phyloP scores from a whole-genome alignment of 2,113 vertebrate species.

The Amia ocellicauda region DNA sequence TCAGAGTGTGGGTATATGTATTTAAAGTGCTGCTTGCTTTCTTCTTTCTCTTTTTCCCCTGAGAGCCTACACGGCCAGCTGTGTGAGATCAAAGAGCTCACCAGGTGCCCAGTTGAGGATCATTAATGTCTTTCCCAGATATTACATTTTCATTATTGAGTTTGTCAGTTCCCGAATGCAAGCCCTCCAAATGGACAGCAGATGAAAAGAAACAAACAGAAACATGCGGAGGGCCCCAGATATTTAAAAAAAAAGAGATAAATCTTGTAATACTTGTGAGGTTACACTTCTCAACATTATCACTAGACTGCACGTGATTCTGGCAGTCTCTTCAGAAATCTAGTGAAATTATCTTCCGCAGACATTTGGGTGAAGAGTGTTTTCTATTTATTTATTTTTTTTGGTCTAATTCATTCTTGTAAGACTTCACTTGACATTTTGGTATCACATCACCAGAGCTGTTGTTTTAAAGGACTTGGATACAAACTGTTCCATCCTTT shows the following conservation, averaged over 20 bases:
- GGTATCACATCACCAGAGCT: not conserved
- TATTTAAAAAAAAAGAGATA: not conserved
- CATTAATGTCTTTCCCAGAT: conserved; percentile 38
- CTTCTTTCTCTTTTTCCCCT: conserved; percentile 16
- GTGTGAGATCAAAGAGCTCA: conserved; percentile 33
- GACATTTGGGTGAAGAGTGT: not conserved
- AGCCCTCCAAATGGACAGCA: conserved; percentile 18
- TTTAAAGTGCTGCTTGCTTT: conserved; percentile 14
- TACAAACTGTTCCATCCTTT: no score
- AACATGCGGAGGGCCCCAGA: not conserved
- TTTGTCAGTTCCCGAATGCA: conserved; percentile 21
- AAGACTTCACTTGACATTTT: not conserved
- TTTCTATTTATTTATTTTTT: no score
- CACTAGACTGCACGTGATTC: not conserved
- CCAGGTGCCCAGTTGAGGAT: conserved; percentile 28
- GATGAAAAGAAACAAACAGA: conserved; percentile 29
- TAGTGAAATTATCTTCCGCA: not conserved
- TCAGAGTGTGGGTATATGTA: conserved; percentile 9
- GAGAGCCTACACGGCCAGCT: conserved; percentile 30
- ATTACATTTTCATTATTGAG: conserved; percentile 25
- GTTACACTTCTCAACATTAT: not conserved
- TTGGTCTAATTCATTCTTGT: not conserved
- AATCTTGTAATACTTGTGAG: conserved; percentile 6
- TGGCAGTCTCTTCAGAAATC: conserved; percentile 9
- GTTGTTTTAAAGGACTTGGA: no score